Evolutionary conservation across 2,113 vertebrate species (phyloP), one percentile per base, ranked within the genome.

Genomic region (Lophotis ruficrista): DNA sequence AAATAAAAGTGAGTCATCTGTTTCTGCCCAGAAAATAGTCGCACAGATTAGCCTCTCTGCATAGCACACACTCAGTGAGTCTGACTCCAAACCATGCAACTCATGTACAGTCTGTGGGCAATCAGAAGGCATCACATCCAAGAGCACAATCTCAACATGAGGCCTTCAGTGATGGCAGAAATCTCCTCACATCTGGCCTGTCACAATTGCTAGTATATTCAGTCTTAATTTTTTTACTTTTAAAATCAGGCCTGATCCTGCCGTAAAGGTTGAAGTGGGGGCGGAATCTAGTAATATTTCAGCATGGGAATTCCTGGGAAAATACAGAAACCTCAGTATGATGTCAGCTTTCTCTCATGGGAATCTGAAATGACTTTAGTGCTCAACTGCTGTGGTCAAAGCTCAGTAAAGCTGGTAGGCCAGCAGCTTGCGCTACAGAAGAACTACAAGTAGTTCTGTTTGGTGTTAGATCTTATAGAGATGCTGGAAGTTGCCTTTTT

Each of bases 1-100:
- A 94, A 85, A 57, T 83, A 86, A 92, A 57, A 30, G 15, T 37
- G 80, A 95, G 37, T 93, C 62, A 87, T 80, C 58, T 58, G 20
- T 71, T 89, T 89, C 80, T 87, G 56, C 47, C 20, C 2, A 1
- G 60, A 92, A 87, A 9, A 47, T 4, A 62, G 66, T 88, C 54
- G 61, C 2, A 20, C 24, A 73, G 31, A 70, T n/a, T 41, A 51
- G 60, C 37, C 13, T 83, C 9, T 76, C 33, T 64, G 60, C 16
- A 8, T 15, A 70, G 35, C 16, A 28, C 21, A 8, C 13, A 41
- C 24, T 6, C 20, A 43, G 10, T 22, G 33, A 89, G 24, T n/a
- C 37, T 6, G 4, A 12, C 58, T 61, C 75, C 47, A 83, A 73
- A 38, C 20, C 6, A 10, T 48, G 27, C 33, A 31, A 19, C 4